Conservation (phyloP, 2,888 invertebrate genomes). For the Priocnemis perturbator region DNA sequence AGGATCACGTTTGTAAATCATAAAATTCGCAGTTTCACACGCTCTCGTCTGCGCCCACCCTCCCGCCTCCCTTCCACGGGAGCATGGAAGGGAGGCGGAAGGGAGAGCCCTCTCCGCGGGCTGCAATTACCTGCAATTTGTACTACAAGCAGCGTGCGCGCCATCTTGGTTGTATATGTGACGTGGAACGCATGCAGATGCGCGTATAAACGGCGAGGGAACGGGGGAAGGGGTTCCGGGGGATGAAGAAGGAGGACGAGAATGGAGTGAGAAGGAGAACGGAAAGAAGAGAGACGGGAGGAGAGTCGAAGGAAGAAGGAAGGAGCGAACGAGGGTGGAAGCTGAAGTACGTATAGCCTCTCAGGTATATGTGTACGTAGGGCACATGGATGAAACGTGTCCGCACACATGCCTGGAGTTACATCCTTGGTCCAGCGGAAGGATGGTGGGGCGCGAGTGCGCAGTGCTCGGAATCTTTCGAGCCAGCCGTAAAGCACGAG, state of each 20-base stretch:
- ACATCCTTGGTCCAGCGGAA: neutral
- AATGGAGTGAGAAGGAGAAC: neutral
- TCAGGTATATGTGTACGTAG: neutral
- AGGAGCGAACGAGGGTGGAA: conserved; percentile 26
- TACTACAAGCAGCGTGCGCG: conserved; percentile 57
- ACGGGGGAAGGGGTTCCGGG: conserved; percentile 1
- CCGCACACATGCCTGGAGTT: no score
- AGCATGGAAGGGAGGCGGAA: no score
- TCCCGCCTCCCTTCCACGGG: conserved; percentile 3
- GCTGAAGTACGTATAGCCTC: neutral
- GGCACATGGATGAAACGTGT: no score
- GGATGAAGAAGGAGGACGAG: conserved; percentile 8
- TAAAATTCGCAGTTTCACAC: conserved; percentile 69
- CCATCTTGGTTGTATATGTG: conserved; percentile 54
- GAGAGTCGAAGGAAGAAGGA: neutral
- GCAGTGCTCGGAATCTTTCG: no score
- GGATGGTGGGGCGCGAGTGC: conserved; percentile 4
- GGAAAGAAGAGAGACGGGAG: neutral
- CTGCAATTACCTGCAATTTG: conserved; percentile 70
- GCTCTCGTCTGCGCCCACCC: conserved; percentile 51
- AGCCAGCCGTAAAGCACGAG: no score
- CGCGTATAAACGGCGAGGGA: conserved; percentile 4
- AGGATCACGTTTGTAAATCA: conserved; percentile 64
- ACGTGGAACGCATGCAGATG: conserved; percentile 48
- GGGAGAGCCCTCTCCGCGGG: conserved; percentile 1